These are phyloP conservation scores for Euzophera pinguis DNA, from an alignment of 2,888 invertebrate genomes.

Conservation along the genomic window DNA sequence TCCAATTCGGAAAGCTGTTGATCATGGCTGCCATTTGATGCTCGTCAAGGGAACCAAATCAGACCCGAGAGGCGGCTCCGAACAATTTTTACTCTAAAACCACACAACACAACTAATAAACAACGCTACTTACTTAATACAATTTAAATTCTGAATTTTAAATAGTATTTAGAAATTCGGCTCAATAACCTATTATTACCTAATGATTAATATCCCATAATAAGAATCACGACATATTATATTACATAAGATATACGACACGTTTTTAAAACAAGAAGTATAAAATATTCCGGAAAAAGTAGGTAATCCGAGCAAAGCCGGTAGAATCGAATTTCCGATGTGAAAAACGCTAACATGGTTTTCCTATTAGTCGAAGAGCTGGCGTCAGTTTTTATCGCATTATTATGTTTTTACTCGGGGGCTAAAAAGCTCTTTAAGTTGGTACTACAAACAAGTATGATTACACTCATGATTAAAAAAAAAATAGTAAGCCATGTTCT, in stretches of 20 bases:
- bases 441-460: too few relatives aligned
- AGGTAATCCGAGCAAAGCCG: conserved; percentile 3
- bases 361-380: neutral
- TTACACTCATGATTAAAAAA: too few relatives aligned
- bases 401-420: too few relatives aligned
- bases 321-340: conserved; percentile 8
- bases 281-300: neutral
- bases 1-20: too few relatives aligned
- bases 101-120: too few relatives aligned
- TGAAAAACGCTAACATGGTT: conserved; percentile 11
- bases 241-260: neutral
- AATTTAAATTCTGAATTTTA: neutral
- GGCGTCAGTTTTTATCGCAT: neutral
- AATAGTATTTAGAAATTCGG: neutral
- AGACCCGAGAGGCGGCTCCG: too few relatives aligned
- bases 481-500: too few relatives aligned
- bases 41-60: too few relatives aligned
- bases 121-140: too few relatives aligned
- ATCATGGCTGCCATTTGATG: too few relatives aligned
- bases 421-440: too few relatives aligned
- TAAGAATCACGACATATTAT: neutral
- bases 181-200: neutral
- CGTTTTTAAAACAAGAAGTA: neutral
- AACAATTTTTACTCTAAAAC: too few relatives aligned
- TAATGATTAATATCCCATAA: neutral